Evolutionary conservation across 37 sponge, comb jelly and placozoan species (phyloP), one percentile per base, ranked within the genome.

Genomic region (Mnemiopsis leidyi): DNA sequence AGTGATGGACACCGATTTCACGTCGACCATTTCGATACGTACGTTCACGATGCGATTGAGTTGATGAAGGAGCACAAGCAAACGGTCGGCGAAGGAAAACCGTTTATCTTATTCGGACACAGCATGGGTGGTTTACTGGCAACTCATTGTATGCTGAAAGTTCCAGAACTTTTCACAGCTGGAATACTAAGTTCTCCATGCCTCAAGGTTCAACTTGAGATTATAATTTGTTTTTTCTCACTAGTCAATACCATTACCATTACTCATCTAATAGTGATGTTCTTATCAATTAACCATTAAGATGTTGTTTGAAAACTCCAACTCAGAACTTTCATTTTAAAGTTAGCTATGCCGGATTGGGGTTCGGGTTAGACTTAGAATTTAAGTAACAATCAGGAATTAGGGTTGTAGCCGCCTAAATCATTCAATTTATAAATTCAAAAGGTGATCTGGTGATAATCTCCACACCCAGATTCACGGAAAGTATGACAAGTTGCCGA

Each of bases 11-110:
- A 85, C 29, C 2, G 90, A 25, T 38, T 85, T 25, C 61, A 40
- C 61, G 61, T 85, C 0, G 90, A 85, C 90, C 40, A 39, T 61
- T 85, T 85, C 23, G 90, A 85, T 25, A 85, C 90, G 61, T 85
- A 85, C 90, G 36, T 39, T 25, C 23, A 16, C 16, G 90, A 85
- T 28, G 61, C 61, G 28, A 9, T 85, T 7, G 90, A 85, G 90
- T 85, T 85, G 61, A 85, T 85, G 90, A 85, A 40, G 90, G 90
- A 85, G 61, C 90, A 85, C 38, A 13, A 61, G 25, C 48, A 39
- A 61, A 5, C 7, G 26, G 36, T 34, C 9, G 79, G 32, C 32
- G 32, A 13, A 31, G 61, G 39, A 16, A 38, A 32, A 7, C 90
- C 90, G n/a, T 85, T 85, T 37, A 38, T 85, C 0, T 20, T 85